Evolutionary conservation across 2,888 invertebrate genomes (phyloP).

Genomic region (Aromia moschata): DNA sequence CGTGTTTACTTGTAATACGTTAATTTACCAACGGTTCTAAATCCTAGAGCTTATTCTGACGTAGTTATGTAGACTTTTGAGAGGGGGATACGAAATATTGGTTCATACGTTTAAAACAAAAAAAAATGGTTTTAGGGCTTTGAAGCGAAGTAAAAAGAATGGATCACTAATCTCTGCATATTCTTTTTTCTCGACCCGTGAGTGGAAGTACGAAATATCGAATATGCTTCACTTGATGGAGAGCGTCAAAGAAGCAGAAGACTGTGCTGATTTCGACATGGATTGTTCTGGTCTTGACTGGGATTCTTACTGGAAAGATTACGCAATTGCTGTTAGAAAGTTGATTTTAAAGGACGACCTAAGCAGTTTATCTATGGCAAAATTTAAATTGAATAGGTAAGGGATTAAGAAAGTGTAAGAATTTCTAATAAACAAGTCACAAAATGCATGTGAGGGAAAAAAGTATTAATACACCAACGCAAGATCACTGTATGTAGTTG

Average conservation of each 20-base stretch:
- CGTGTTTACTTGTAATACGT: too few relatives aligned
- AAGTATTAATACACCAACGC: too few relatives aligned
- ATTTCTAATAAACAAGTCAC: too few relatives aligned
- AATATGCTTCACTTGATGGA: not conserved
- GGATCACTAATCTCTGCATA: not conserved
- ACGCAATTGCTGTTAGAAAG: conserved; percentile 70
- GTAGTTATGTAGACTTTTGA: too few relatives aligned
- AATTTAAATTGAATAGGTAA: conserved; percentile 42
- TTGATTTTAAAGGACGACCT: conserved; percentile 82
- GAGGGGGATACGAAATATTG: too few relatives aligned
- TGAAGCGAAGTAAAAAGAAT: not conserved
- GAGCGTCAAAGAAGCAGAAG: not conserved
- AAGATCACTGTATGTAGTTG: too few relatives aligned
- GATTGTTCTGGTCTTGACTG: not conserved
- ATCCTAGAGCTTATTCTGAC: too few relatives aligned
- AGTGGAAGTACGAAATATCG: not conserved
- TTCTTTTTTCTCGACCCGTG: not conserved
- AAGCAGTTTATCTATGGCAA: conserved; percentile 71
- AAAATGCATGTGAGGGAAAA: too few relatives aligned
- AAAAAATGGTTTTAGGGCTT: not conserved
- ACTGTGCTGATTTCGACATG: not conserved
- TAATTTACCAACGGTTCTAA: too few relatives aligned
- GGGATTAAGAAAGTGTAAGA: not conserved
- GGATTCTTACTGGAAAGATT: not conserved
- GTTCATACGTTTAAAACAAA: too few relatives aligned